A percentile compares a stretch with the other conserved stretches of the same genome.
Conservation (phyloP, 2,113 vertebrate species). For the Parotia lawesii region DNA sequence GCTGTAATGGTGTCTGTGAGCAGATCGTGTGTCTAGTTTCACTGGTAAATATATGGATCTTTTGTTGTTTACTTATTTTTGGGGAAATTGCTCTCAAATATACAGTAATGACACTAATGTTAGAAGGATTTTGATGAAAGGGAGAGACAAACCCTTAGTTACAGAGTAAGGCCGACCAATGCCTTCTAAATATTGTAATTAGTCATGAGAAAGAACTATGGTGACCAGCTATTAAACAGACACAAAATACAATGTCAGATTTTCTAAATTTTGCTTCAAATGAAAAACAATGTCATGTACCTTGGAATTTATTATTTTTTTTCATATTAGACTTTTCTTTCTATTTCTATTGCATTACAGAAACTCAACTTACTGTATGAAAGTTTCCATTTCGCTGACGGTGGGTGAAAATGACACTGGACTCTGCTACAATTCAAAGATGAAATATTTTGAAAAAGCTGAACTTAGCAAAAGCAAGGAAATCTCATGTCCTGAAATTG, state of each 20-base stretch:
- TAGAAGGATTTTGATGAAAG: background rate
- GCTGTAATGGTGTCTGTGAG: background rate
- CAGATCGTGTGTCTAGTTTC: background rate
- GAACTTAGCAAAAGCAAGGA: constrained; percentile 98
- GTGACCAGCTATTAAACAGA: background rate
- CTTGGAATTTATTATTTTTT: background rate
- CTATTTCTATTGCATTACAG: constrained; percentile 76
- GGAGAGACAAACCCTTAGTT: background rate
- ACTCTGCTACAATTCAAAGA: constrained; percentile 97
- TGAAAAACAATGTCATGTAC: background rate
- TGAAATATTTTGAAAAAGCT: constrained; percentile 97
- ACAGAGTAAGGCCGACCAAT: background rate
- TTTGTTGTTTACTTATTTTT: background rate
- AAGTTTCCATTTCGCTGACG: constrained; percentile 94
- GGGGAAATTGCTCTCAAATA: background rate
- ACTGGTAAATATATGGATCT: background rate
- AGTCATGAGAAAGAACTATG: background rate
- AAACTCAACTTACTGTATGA: constrained; percentile 99
- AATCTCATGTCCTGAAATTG: constrained; percentile 90
- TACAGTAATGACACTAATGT: background rate
- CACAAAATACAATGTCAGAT: background rate
- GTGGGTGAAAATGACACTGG: constrained; percentile 96
- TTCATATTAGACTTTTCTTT: constrained; percentile 28
- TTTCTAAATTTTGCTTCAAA: background rate
- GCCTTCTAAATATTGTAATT: background rate